Percentiles rank a stretch among this genome's conserved stretches.
These are phyloP conservation scores for Cervus canadensis DNA, from an alignment of 2,113 vertebrate genomes.

Conservation along the genomic window DNA sequence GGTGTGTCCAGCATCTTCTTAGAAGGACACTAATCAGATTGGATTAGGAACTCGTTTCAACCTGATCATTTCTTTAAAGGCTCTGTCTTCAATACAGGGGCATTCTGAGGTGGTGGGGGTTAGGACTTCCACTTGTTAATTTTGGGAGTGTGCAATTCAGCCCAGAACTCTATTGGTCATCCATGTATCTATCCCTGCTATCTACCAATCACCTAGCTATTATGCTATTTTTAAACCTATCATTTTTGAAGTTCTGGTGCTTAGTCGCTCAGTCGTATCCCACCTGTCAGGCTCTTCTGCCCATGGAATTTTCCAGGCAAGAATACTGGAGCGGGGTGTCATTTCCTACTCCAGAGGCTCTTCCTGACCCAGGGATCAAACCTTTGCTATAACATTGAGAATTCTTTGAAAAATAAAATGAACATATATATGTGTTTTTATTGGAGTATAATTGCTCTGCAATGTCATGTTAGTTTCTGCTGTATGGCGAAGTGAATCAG, in stretches of 20 bases:
- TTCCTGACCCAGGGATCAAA: neutral
- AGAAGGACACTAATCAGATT: neutral
- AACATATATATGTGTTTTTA: neutral
- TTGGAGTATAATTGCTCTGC: neutral
- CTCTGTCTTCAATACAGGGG: neutral
- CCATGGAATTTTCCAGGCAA: neutral
- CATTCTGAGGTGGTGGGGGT: neutral
- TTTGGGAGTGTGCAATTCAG: neutral
- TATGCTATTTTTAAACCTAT: neutral
- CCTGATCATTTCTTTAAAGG: neutral
- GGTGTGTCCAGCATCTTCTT: neutral
- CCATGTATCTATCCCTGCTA: neutral
- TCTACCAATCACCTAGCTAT: neutral
- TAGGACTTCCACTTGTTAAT: neutral
- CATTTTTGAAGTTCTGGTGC: neutral
- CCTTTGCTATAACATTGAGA: neutral
- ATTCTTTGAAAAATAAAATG: neutral
- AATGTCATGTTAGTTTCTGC: accelerated
- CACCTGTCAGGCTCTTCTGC: neutral
- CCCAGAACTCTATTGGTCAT: neutral
- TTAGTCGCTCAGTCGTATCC: neutral
- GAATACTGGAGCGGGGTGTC: neutral
- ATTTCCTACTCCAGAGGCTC: neutral
- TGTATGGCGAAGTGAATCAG: neutral
- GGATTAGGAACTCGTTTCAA: neutral